phyloP scores from a whole-genome alignment of 2,113 vertebrate genomes.

The Myocastor coypus region DNA sequence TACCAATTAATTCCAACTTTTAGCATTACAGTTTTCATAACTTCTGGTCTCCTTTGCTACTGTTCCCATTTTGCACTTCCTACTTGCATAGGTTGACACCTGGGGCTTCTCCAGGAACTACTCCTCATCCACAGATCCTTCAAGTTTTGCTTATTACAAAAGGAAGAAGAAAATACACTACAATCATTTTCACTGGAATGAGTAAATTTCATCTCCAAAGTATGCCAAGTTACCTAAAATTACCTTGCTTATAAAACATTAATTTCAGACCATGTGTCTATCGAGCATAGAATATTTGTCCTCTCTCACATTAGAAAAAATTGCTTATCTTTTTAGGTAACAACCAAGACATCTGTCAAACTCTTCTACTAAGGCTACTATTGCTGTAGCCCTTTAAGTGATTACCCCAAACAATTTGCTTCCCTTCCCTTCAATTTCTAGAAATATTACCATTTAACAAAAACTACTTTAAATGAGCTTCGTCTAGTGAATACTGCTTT shows the following conservation, averaged over 20 bases:
- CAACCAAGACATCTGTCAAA: not conserved
- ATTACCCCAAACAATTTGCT: not conserved
- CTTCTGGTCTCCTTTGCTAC: not conserved
- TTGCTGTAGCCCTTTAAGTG: not conserved
- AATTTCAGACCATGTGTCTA: not conserved
- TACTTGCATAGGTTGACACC: too few relatives aligned
- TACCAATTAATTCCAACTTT: not conserved
- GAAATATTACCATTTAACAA: not conserved
- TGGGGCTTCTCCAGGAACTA: not conserved
- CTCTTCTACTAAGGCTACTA: not conserved
- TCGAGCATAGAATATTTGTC: not conserved
- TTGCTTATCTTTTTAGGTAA: not conserved
- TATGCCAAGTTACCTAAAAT: not conserved
- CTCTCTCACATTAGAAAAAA: not conserved
- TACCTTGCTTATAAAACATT: not conserved
- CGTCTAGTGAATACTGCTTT: not conserved
- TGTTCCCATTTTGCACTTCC: not conserved
- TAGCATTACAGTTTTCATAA: not conserved
- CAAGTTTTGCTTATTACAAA: not conserved
- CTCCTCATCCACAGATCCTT: not conserved
- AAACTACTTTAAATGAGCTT: not conserved
- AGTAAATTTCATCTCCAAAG: not conserved
- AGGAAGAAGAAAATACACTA: not conserved
- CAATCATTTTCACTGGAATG: not conserved
- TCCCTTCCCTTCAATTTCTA: not conserved